Evolutionary conservation across 1,140 invertebrate species (phyloP).

Genomic region (Drosophila rhopaloa): DNA sequence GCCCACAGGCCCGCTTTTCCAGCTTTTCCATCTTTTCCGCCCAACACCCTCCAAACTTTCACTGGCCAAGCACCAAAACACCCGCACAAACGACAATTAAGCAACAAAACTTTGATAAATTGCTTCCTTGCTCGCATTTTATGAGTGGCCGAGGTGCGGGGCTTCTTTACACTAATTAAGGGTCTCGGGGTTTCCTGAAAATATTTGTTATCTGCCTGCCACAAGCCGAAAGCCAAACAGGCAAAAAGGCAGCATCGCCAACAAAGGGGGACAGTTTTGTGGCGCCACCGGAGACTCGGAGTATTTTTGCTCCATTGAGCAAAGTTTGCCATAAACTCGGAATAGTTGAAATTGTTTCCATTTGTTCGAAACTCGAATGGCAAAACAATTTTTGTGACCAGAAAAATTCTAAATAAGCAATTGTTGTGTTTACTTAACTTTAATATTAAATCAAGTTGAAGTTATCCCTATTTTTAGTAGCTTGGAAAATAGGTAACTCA

Average conservation of each 20-base stretch:
- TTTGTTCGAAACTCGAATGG: constrained; percentile 55
- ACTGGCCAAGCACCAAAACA: constrained; percentile 47
- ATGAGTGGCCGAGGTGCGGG: constrained; percentile 56
- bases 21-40: neutral
- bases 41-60: constrained; percentile 57
- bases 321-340: constrained; percentile 71
- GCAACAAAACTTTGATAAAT: constrained; percentile 84
- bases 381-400: constrained; percentile 40
- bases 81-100: constrained; percentile 81
- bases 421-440: constrained; percentile 9
- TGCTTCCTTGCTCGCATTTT: constrained; percentile 80
- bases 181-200: constrained; percentile 82
- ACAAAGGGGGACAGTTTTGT: constrained; percentile 73
- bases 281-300: constrained; percentile 59
- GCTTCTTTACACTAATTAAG: constrained; percentile 82
- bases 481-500: too few relatives aligned
- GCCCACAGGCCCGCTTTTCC: constrained; percentile 21
- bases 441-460: neutral
- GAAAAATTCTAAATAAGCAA: constrained; percentile 30
- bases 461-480: too few relatives aligned
- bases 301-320: constrained; percentile 68
- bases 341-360: constrained; percentile 74
- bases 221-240: constrained; percentile 43
- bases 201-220: constrained; percentile 80
- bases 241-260: constrained; percentile 33